Base-by-base conservation (phyloP, 2,797 vertebrate genomes). In the Intellagama lesueurii region DNA sequence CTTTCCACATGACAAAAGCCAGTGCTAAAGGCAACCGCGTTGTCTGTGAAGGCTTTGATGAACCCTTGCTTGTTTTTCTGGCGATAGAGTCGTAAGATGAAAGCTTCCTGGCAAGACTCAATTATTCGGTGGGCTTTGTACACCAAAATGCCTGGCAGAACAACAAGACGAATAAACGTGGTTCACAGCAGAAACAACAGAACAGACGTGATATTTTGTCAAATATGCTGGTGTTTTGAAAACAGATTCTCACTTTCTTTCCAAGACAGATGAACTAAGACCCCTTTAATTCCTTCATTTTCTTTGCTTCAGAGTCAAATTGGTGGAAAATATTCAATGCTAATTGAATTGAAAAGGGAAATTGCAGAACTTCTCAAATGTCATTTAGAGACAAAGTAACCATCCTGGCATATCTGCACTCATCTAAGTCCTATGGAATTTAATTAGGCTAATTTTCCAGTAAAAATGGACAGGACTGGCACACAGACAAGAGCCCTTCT, bases 31-130 rank as follows among this genome's bases (percentile, higher is more conserved):
- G 99, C 97, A 0, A 98, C 97, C 1, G 98, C 98, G 64, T 99
- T 99, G 95, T 99, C 99, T 17, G 99, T 99, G 95, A 99, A 99
- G 89, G 99, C 99, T 96, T 99, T 99, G 90, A 99, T 98, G 96
- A 99, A 99, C 69, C 99, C 99, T 0, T 97, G 98, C 94, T 99
- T 99, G 95, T 99, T 99, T 97, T 99, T 99, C 96, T 99, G 99
- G 79, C 99, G 97, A 93, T 98, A 99, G 82, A 99, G 98, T 19
- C 99, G 98, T 75, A 99, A 94, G 96, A 99, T 99, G 95, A 99
- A 99, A 0, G 99, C 98, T 95, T 99, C 99, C 91, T 99, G 99
- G 94, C 98, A 99, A 0, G 99, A 99, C 91, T 99, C 98, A 0
- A 99, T 99, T 91, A 99, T 99, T 94, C 98, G 98, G 96, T 99